Base-by-base conservation (phyloP, 30 jellyfish, hydroid and myxozoan species). In the Hydractinia echinata region DNA sequence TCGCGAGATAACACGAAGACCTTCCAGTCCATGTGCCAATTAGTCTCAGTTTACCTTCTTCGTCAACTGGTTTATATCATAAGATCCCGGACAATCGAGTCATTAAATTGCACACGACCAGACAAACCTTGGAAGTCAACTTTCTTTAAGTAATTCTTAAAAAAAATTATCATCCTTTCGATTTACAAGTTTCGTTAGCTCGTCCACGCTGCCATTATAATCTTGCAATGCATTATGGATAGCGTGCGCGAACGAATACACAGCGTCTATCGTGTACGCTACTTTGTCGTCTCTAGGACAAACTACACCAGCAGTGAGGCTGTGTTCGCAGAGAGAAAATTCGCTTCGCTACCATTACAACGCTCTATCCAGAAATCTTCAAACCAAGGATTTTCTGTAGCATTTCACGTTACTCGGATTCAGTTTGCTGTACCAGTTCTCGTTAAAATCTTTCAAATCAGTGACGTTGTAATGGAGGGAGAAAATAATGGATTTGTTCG, bases 191-290 rank as follows among this genome's bases (percentile, higher is more conserved):
- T 66, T 53, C 30, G 83, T 9, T 60, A 91, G 84, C 76, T 20
- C 10, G 6, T 71, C 11, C 15, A 60, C 58, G 71, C 67, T 81
- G 49, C 79, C 81, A 55, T 48, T 79, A 55, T 89, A 81, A 30
- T 79, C 82, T 4, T 72, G 54, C 30, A 54, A 64, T 11, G 84
- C 81, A 58, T 70, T 67, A 56, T 77, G 92, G 51, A 86, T 73
- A 20, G 97, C 97, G 70, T 80, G 62, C 51, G 97, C 97, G 64
- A 80, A 79, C 20, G 97, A 93, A 52, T 82, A 90, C 5, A 90
- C 87, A 7, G 97, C 95, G 77, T 90, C 97, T 51, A 90, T 90
- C 52, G 83, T 89, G 76, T 85, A 86, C 8, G 95, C 86, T 11
- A 90, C 81, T 61, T 85, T 85, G 84, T 90, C 97, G 51, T 90